Evolutionary conservation across 2,113 vertebrate species (phyloP).

Genomic region (Genyomyrus donnyi): DNA sequence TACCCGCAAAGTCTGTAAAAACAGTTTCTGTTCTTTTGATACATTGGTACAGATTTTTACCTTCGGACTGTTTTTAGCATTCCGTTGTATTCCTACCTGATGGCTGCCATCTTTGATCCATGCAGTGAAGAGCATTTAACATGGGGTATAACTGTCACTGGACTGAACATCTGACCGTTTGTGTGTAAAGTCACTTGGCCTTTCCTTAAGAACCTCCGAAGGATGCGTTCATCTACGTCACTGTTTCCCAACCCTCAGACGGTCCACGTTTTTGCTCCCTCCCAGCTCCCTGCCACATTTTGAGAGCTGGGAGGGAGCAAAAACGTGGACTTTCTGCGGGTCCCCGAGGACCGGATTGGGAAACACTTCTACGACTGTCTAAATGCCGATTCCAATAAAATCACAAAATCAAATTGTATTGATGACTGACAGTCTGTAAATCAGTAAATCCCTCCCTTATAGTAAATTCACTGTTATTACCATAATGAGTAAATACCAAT

Average conservation of each 20-base stretch:
- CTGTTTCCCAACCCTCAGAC: background rate
- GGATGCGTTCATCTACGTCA: background rate
- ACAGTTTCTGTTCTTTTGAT: conserved; percentile 17
- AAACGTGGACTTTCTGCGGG: background rate
- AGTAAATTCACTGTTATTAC: background rate
- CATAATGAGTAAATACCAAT: background rate
- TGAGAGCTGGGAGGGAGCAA: background rate
- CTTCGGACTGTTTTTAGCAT: conserved; percentile 7
- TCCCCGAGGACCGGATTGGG: background rate
- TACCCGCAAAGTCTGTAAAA: background rate
- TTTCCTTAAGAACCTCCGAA: background rate
- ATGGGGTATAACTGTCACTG: background rate
- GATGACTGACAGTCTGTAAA: background rate
- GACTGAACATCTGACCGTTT: background rate
- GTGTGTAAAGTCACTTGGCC: background rate
- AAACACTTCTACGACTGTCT: background rate
- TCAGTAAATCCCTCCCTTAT: background rate
- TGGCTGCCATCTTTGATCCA: background rate
- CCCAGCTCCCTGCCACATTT: background rate
- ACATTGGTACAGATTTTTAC: conserved; percentile 5
- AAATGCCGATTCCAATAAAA: background rate
- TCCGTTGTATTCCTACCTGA: background rate
- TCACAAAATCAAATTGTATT: background rate
- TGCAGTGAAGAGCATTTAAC: conserved; percentile 20
- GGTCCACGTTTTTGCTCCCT: background rate